Evolutionary conservation across 2,113 vertebrate genomes (phyloP).

Genomic region (Laticauda laticaudata): DNA sequence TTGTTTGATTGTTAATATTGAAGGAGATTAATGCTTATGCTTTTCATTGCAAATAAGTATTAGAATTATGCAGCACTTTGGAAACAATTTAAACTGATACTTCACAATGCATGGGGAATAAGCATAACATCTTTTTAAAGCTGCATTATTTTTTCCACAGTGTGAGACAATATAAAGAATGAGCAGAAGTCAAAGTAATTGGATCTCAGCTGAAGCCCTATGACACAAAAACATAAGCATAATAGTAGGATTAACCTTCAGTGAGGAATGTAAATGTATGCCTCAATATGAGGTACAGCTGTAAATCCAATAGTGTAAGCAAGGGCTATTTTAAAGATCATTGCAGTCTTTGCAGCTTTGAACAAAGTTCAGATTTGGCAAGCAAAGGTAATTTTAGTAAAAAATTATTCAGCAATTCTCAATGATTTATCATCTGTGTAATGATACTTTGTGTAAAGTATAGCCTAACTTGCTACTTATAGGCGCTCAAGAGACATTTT

Average conservation of each 20-base stretch:
- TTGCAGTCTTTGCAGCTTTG: background rate
- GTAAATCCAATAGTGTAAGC: background rate
- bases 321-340: background rate
- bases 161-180: background rate
- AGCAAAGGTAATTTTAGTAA: slow-evolving; percentile 68
- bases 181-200: background rate
- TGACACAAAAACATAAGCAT: background rate
- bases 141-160: background rate
- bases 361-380: slow-evolving; percentile 63
- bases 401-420: slow-evolving; percentile 71
- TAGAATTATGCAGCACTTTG: background rate
- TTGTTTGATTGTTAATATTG: background rate
- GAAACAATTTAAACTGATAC: background rate
- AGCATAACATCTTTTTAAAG: background rate
- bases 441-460: slow-evolving; percentile 72
- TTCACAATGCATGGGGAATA: background rate
- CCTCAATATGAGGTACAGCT: background rate
- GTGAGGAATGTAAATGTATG: background rate
- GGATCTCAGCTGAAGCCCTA: background rate
- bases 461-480: slow-evolving; percentile 69
- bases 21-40: background rate
- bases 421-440: slow-evolving; percentile 68
- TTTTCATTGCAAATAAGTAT: background rate
- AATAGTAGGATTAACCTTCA: background rate
- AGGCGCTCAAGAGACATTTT: slow-evolving; percentile 59